Percentiles rank a stretch among this genome's conserved stretches.
Conservation (phyloP, 2,888 invertebrate genomes). For the Bombyx huttoni region DNA sequence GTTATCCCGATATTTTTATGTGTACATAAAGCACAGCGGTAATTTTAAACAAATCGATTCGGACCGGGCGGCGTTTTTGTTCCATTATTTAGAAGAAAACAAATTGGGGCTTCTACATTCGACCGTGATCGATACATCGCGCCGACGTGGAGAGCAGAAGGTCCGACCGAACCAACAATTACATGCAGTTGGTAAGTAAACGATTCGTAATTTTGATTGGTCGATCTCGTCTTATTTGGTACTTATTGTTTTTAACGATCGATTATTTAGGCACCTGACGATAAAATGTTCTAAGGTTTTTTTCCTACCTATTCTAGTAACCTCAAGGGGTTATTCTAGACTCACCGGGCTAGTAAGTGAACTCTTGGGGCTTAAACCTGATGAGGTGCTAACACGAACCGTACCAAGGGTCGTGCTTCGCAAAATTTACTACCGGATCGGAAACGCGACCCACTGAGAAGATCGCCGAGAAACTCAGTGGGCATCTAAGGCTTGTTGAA, state of each 20-base stretch:
- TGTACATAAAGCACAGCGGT: slow-evolving; percentile 12
- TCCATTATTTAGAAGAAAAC: slow-evolving; percentile 64
- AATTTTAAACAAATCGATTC: slow-evolving; percentile 68
- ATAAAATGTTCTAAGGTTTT: no score
- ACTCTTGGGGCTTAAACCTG: no score
- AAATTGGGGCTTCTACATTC: slow-evolving; percentile 48
- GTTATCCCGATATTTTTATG: no score
- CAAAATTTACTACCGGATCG: no score
- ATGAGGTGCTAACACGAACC: no score
- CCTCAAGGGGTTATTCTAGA: no score
- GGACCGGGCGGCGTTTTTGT: slow-evolving; percentile 65
- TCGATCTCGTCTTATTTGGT: neutral
- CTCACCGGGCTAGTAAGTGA: no score
- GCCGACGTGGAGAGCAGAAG: slow-evolving; percentile 15
- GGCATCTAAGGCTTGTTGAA: no score
- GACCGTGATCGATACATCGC: slow-evolving; percentile 35
- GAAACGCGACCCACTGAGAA: no score
- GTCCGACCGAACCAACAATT: slow-evolving; percentile 47
- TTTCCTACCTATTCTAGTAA: no score
- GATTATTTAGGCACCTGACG: slow-evolving; percentile 20
- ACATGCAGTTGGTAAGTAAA: slow-evolving; percentile 57
- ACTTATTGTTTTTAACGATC: slow-evolving; percentile 3
- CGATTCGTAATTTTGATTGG: slow-evolving; percentile 46
- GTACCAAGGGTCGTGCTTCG: no score
- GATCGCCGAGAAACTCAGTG: no score